Base-by-base conservation (phyloP, 2,888 invertebrate genomes). In the Andrena bucephala region DNA sequence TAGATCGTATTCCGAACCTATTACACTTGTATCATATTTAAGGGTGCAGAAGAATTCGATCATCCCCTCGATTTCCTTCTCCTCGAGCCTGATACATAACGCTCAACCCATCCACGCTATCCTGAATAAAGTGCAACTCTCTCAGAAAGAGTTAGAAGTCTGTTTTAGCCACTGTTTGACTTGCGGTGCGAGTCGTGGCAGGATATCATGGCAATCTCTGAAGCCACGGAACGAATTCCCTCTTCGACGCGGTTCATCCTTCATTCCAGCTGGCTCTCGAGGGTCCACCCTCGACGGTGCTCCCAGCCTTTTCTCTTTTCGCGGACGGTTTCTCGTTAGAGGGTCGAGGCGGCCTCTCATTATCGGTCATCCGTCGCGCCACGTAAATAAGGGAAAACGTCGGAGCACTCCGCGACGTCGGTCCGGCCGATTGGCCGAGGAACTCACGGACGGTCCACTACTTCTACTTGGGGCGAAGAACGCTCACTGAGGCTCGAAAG, bases 381-480 rank as follows among this genome's bases (percentile, higher is more conserved):
- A 77, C 82, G 78, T 84, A 90, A 89, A 87, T 88, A 88, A 84
- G 70, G 85, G 77, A 54, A 42, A 81, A 79, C 75, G 69, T 76
- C 71, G 72, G 54, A 66, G 68, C 59, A 67, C 50, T 1, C 42
- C n/a, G 36, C 57, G 57, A 42, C 42, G 42, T 13, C 42, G 42
- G 42, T 42, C 42, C 52, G 10, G 16, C 10, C 42, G 33, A 48
- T 27, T 7, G 52, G 7, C 8, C 10, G 42, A 60, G n/a, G 16
- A 67, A 10, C 57, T 69, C 54, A n/a, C 65, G 16, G 31, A 31
- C 13, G 66, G 62, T 36, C 5, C 27, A 29, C 10, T 42, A 16
- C 60, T 24, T 33, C 54, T 13, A 6, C n/a, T 13, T 1, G 36
- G 29, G 24, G 4, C 27, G 8, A 29, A 24, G 10, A 16, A 6